These are phyloP conservation scores for Trachelipus rathkii DNA, from an alignment of 1,140 invertebrate species.

Conservation along the genomic window DNA sequence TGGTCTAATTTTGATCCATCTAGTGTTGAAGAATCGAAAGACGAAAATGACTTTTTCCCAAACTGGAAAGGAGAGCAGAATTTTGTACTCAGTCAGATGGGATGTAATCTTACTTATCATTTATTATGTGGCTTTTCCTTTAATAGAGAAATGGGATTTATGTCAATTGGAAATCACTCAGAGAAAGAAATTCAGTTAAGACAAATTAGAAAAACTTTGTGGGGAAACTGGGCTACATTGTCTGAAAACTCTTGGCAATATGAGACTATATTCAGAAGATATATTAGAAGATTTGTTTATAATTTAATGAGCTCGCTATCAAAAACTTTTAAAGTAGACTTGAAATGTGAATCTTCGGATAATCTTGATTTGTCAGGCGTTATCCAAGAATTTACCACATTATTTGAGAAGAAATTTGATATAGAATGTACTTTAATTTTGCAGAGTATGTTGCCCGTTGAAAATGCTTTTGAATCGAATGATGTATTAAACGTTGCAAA, in stretches of 20 bases:
- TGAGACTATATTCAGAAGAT: neutral
- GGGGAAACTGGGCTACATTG: conserved; percentile 52
- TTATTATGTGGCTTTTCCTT: conserved; percentile 22
- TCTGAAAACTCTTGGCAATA: conserved; percentile 23
- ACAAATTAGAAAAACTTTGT: conserved; percentile 53
- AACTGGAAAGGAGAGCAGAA: neutral
- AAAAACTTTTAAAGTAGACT: conserved; percentile 4
- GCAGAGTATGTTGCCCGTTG: no score
- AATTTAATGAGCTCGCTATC: conserved; percentile 13
- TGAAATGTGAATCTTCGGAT: neutral
- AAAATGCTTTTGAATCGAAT: no score
- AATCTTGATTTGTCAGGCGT: neutral
- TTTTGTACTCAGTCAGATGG: conserved; percentile 23
- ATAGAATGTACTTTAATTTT: no score
- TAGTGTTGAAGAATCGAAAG: neutral
- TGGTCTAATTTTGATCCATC: conserved; percentile 1
- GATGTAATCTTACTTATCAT: conserved; percentile 33
- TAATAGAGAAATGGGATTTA: conserved; percentile 28
- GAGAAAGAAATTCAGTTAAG: conserved; percentile 50
- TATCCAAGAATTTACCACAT: no score
- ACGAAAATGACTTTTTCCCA: neutral
- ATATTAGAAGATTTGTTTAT: neutral
- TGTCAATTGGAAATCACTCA: conserved; percentile 50
- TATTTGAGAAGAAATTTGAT: no score
- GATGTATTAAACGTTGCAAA: conserved; percentile 13